These are phyloP conservation scores for Hypothenemus hampei DNA, from an alignment of 1,140 invertebrate genomes.

Conservation along the genomic window DNA sequence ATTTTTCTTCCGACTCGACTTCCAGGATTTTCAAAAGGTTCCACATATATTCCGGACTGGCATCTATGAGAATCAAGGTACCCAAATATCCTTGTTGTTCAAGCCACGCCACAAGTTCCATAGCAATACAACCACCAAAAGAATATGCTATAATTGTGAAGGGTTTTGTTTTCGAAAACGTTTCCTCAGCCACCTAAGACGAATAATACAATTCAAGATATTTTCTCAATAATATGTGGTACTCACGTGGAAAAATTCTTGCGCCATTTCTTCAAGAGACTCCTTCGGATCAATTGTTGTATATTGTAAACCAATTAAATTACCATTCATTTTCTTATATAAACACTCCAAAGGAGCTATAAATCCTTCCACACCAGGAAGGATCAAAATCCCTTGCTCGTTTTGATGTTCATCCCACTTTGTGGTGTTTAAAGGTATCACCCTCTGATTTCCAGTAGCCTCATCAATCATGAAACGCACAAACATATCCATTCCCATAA, in stretches of 20 bases:
- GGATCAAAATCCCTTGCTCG: not conserved
- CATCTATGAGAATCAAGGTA: slow-evolving; percentile 54
- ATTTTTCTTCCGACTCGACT: slow-evolving; percentile 45
- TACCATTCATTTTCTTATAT: slow-evolving; percentile 54
- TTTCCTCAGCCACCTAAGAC: slow-evolving; percentile 21
- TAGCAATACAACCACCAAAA: slow-evolving; percentile 55
- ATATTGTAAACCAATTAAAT: slow-evolving; percentile 65
- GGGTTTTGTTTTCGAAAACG: slow-evolving; percentile 14
- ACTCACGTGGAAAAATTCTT: too few species aligned
- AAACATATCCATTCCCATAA: slow-evolving; percentile 27
- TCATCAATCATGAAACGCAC: slow-evolving; percentile 22
- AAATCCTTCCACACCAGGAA: slow-evolving; percentile 75
- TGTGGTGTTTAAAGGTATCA: slow-evolving; percentile 3
- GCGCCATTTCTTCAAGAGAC: slow-evolving; percentile 44
- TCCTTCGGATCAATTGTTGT: slow-evolving; percentile 44
- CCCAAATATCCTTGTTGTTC: slow-evolving; percentile 55
- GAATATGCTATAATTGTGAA: slow-evolving; percentile 63
- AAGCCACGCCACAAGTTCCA: slow-evolving; percentile 53
- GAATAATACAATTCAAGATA: too few species aligned
- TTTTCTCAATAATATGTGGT: too few species aligned
- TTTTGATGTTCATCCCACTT: not conserved
- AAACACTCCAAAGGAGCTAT: slow-evolving; percentile 55
- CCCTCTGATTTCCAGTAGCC: slow-evolving; percentile 1
- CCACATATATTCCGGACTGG: slow-evolving; percentile 54
- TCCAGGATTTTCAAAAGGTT: slow-evolving; percentile 44